Evolutionary conservation across 2,888 invertebrate species (phyloP), one percentile per base, ranked within the genome.

Genomic region (Enchytraeus crypticus): DNA sequence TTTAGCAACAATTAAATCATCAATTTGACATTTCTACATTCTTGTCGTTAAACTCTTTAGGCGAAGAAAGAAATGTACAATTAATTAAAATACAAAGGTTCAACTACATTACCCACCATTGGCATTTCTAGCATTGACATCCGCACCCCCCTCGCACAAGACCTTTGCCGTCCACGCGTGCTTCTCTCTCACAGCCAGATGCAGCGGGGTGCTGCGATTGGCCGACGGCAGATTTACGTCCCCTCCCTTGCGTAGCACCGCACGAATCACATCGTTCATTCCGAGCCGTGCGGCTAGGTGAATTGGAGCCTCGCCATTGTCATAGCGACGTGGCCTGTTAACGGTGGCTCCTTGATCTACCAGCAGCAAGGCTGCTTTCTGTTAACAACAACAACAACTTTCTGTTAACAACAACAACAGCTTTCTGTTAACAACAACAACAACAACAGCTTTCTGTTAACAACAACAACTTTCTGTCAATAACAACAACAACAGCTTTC

Each of bases 131-230:
- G 61, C 60, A 33, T 71, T 65, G 14, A 71, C 56, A 21, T 70
- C 61, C 14, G 69, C 64, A 21, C 71, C 70, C 32, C 59, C 61
- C 32, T 68, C 65, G 26, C 71, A 63, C 1, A 70, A 51, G 38
- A 62, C 30, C 47, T 51, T 34, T 30, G 53, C 60, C 2, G 56
- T 53, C n/a, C 38, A 45, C 49, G 51, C 29, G 30, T 60, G 59
- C 27, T 54, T 57, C 23, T 53, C 54, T 43, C 47, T 54, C 8
- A 70, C 65, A 14, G 73, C 73, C 32, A 69, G 57, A 62, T 72
- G 73, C 5, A 73, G 64, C 8, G 71, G 68, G 18, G 72, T 70
- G 38, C 67, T 67, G 8, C 65, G 66, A 29, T 63, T 47, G 18
- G 57, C 63, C 5, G 69, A 60, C 49, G 68, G 61, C 29, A 66